Evolutionary conservation across 2,113 vertebrate species (phyloP), one percentile per base, ranked within the genome.

Genomic region (Zapus hudsonius): DNA sequence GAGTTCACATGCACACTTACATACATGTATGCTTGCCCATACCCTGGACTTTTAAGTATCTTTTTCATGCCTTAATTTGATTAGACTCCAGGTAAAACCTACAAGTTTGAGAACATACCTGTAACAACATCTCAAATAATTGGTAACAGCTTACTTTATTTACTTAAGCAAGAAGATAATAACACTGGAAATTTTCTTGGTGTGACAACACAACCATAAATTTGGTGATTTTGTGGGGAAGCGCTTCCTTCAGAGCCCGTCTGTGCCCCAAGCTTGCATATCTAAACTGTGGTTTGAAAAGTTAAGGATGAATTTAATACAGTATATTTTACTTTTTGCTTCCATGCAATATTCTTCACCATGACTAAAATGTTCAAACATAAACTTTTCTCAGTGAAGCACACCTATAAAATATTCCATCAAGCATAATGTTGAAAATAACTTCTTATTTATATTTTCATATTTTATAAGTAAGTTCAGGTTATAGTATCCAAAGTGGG

Each of bases 361-460:
- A 81, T 84, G 22, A 87, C 20, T 75, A 19, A 40, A 52, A 80
- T 75, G 36, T 42, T 84, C 38, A 73, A 73, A 82, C n/a, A 78
- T n/a, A 92, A 90, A 83, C 8, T 69, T 95, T 86, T 72, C 36
- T 61, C 31, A 42, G 63, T 72, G 88, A 82, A 83, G 78, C 61
- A 9, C 84, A 25, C 61, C 36, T 44, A 36, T 74, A 13, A 85
- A 88, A 88, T 84, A 84, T 73, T 47, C 6, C 67, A 76, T 66
- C 61, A 42, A 72, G 3, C 3, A 61, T 4, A 73, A 11, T 61
- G 16, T 36, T 85, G 38, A 88, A 89, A 81, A 38, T 76, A 29
- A 73, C 11, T 52, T 89, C 17, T 89, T n/a, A 44, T 31, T 64
- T 7, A 31, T 55, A 22, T 40, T 78, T 75, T 83, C 72, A 31